Evolutionary conservation across 2,888 invertebrate genomes (phyloP), one percentile per base, ranked within the genome.

Genomic region (Hemicrepidius hirtus): DNA sequence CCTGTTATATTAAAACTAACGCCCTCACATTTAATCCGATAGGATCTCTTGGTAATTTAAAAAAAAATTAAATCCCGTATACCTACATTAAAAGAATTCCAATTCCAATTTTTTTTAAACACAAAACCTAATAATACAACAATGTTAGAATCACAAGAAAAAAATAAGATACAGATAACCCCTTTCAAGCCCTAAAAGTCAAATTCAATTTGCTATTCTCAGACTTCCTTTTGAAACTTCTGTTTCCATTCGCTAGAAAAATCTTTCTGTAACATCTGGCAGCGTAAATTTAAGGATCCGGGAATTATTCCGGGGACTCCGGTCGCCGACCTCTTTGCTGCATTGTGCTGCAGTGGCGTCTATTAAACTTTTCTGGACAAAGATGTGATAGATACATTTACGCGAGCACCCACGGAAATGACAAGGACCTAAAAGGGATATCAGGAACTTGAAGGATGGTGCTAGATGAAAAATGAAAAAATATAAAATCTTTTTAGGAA

Each of bases 281-380:
- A 5, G 40, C 18, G 40, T 37, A 18, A 60, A 60, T 60, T 60
- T 60, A 44, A 18, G 44, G 21, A 35, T 13, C 21, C 44, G n/a
- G 41, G 41, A 41, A 13, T 60, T 60, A 60, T 60, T 60, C 44
- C 57, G 12, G 57, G n/a, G 32, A 28, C 28, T 57, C 12, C 57
- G 57, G 57, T 7, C 57, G 18, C 37, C 20, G 57, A 35, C 57
- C 57, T 12, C 12, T 5, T 1, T 2, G 28, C 57, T 57, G 57
- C 57, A 57, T 57, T 57, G 57, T 57, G 37, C 57, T 57, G 57
- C 57, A 57, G 57, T 37, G 46, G 40, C 13, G 40, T 40, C 40
- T 40, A 40, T 40, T 40, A 40, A 40, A 40, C 13, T n/a, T n/a
- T n/a, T 40, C 13, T 13, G 32, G 32, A 32, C 32, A 32, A 32